A percentile compares a stretch with the other conserved stretches of the same genome.
phyloP scores from a whole-genome alignment of 2,888 invertebrate genomes.

The Allacma fusca region DNA sequence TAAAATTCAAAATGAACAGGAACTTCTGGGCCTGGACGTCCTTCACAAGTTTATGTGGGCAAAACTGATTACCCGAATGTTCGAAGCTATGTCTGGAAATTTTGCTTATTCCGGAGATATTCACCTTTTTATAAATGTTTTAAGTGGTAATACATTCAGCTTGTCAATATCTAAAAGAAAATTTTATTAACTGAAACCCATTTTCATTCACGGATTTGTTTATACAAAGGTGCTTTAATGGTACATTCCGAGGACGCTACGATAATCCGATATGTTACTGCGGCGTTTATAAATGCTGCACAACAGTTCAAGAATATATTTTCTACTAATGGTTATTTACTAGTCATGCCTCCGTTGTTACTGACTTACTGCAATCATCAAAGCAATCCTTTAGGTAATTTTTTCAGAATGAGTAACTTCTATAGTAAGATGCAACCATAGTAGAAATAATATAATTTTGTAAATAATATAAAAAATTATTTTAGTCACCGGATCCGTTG shows the following conservation, averaged over 20 bases:
- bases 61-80: slow-evolving; percentile 93
- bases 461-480: neutral
- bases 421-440: no score
- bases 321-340: slow-evolving; percentile 94
- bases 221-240: slow-evolving; percentile 82
- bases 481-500: slow-evolving; percentile 87
- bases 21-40: slow-evolving; percentile 90
- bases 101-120: slow-evolving; percentile 97
- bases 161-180: no score
- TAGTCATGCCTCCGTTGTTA: slow-evolving; percentile 96
- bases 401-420: neutral
- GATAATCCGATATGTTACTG: slow-evolving; percentile 93
- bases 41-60: slow-evolving; percentile 99
- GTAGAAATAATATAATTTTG: neutral
- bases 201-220: no score
- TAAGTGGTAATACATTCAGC: slow-evolving; percentile 74
- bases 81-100: slow-evolving; percentile 97
- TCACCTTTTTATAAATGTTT: slow-evolving; percentile 94
- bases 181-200: no score
- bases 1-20: no score
- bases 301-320: slow-evolving; percentile 99
- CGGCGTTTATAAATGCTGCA: slow-evolving; percentile 96
- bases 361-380: slow-evolving; percentile 98
- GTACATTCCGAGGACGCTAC: slow-evolving; percentile 97
- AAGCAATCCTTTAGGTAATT: slow-evolving; percentile 74